phyloP scores from a whole-genome alignment of 2,797 vertebrate species.

The Sternarchorhynchus goeldii region DNA sequence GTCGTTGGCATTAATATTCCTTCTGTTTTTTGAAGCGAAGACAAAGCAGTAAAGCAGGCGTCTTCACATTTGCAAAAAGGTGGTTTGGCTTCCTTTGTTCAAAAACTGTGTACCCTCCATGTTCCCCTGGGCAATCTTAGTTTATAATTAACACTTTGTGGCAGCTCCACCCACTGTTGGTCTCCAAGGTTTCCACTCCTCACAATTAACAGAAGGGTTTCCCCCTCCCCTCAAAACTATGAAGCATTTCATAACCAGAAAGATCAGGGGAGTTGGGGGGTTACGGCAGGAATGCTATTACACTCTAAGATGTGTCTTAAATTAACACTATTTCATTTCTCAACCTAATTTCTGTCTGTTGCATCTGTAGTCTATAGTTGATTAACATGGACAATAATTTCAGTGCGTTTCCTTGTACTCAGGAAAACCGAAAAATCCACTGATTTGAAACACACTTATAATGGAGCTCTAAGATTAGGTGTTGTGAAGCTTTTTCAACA shows the following conservation, averaged over 20 bases:
- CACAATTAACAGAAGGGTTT: background rate
- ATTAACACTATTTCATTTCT: too few species aligned
- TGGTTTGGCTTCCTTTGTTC: background rate
- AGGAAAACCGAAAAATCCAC: too few species aligned
- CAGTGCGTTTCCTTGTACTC: too few species aligned
- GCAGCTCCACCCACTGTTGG: background rate
- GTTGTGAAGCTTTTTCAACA: too few species aligned
- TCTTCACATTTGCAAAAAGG: background rate
- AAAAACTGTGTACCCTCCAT: constrained; percentile 4
- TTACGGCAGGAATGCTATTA: too few species aligned
- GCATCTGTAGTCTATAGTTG: too few species aligned
- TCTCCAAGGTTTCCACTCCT: constrained; percentile 8
- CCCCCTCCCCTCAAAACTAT: background rate
- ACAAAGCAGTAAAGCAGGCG: background rate
- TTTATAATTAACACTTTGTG: constrained; percentile 25
- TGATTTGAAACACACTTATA: too few species aligned
- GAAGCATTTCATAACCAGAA: background rate
- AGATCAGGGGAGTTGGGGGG: background rate
- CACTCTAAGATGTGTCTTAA: too few species aligned
- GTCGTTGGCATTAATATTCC: constrained; percentile 16
- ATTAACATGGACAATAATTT: too few species aligned
- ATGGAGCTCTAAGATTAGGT: too few species aligned
- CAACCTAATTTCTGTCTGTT: too few species aligned
- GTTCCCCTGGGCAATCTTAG: constrained; percentile 19
- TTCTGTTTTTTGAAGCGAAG: constrained; percentile 8